These are phyloP conservation scores for Caenorhabditis doughertyi DNA, from an alignment of 2,888 invertebrate genomes.

Conservation along the genomic window DNA sequence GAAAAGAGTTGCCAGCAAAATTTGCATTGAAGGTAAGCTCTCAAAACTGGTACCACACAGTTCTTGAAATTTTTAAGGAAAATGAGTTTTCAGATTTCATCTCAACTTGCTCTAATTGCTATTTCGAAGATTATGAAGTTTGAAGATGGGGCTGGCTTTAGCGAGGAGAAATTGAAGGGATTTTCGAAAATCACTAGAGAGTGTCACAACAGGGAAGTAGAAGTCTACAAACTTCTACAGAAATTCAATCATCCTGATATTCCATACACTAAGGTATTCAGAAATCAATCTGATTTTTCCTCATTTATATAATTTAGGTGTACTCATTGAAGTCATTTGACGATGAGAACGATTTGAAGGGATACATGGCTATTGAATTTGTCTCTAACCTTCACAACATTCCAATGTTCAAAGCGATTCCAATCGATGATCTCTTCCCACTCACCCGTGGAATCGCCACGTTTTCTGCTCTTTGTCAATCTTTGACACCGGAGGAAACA, in stretches of 20 bases:
- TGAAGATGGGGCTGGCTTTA: neutral
- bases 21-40: constrained; percentile 61
- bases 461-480: constrained; percentile 23
- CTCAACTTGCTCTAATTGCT: constrained; percentile 12
- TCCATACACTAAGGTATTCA: constrained; percentile 32
- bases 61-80: too few relatives aligned
- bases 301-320: neutral
- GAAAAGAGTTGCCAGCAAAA: constrained; percentile 29
- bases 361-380: constrained; percentile 18
- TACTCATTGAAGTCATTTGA: constrained; percentile 28
- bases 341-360: constrained; percentile 20
- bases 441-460: constrained; percentile 32
- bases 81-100: constrained; percentile 16
- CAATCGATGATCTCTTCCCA: constrained; percentile 24
- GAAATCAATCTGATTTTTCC: neutral
- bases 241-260: constrained; percentile 37
- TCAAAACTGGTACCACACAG: too few relatives aligned
- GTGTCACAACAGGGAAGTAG: constrained; percentile 31
- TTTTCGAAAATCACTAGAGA: neutral
- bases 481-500: constrained; percentile 6
- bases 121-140: neutral
- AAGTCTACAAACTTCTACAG: constrained; percentile 15
- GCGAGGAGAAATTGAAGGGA: constrained; percentile 7
- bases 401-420: too few relatives aligned
- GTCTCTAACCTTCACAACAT: too few relatives aligned